Conservation (phyloP, 2,888 invertebrate species). For the Brenthis hecate region DNA sequence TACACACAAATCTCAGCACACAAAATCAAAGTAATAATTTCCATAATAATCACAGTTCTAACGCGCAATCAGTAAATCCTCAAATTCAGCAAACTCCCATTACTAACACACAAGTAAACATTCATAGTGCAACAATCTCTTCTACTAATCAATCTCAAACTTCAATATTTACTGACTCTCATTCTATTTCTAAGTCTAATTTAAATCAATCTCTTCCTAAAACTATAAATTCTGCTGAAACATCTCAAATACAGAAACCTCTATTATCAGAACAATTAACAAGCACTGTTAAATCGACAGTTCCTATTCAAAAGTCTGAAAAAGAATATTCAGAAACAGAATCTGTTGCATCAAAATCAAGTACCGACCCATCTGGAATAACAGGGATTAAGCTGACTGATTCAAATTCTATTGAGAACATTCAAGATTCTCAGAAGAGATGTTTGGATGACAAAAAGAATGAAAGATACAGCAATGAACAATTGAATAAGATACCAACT, state of each 20-base stretch:
- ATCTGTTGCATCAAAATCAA: constrained; percentile 62
- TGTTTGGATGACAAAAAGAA: constrained; percentile 63
- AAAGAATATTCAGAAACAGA: constrained; percentile 69
- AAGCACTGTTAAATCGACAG: constrained; percentile 53
- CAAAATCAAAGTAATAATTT: constrained; percentile 40
- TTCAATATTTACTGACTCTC: constrained; percentile 39
- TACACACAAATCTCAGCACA: constrained; percentile 35
- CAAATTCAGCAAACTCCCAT: constrained; percentile 34
- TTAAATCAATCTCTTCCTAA: constrained; percentile 51
- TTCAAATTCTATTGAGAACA: constrained; percentile 55
- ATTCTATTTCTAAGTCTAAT: constrained; percentile 43
- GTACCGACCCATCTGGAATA: constrained; percentile 55
- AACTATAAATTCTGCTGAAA: constrained; percentile 49
- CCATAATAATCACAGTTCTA: constrained; percentile 31
- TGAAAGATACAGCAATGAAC: constrained; percentile 65
- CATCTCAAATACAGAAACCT: constrained; percentile 57
- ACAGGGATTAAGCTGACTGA: constrained; percentile 55
- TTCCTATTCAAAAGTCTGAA: constrained; percentile 62
- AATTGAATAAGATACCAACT: constrained; percentile 69
- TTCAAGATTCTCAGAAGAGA: constrained; percentile 59
- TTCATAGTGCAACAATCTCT: constrained; percentile 35
- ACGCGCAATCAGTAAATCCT: constrained; percentile 26
- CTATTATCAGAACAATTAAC: constrained; percentile 52
- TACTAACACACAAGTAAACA: constrained; percentile 38
- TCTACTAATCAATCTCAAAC: constrained; percentile 42